Evolutionary conservation across 2,113 vertebrate species (phyloP).

Genomic region (Mugil cephalus): DNA sequence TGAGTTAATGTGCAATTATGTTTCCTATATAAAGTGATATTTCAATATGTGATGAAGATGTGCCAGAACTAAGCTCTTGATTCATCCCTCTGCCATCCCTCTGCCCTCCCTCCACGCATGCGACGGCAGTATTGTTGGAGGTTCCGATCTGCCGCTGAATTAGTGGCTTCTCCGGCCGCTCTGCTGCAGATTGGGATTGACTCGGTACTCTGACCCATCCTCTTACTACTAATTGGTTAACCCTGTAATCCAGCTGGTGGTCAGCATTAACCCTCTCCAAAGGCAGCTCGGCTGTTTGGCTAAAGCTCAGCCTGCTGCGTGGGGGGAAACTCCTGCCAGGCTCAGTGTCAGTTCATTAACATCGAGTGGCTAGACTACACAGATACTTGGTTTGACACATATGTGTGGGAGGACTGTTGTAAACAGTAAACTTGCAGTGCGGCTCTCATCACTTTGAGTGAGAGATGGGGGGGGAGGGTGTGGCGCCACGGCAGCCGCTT

Average conservation of each 20-base stretch:
- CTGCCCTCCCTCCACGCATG: not conserved
- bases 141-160: constrained; percentile 54
- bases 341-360: constrained; percentile 45
- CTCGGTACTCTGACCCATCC: constrained; percentile 61
- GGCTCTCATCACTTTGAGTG: not conserved
- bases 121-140: constrained; percentile 23
- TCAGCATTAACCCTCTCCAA: constrained; percentile 56
- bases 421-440: constrained; percentile 33
- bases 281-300: constrained; percentile 55
- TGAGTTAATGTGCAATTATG: too few relatives aligned
- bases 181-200: constrained; percentile 65
- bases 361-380: constrained; percentile 39
- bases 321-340: constrained; percentile 50
- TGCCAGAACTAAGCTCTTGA: not conserved
- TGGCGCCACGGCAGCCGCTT: not conserved
- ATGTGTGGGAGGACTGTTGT: constrained; percentile 31
- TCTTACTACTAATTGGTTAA: constrained; percentile 78
- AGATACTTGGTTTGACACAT: constrained; percentile 34
- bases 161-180: constrained; percentile 51
- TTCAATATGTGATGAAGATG: too few relatives aligned
- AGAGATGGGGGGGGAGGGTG: not conserved
- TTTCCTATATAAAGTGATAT: too few relatives aligned
- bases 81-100: not conserved
- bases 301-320: constrained; percentile 34
- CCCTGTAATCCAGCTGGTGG: constrained; percentile 69